Evolutionary conservation across 2,888 invertebrate genomes (phyloP), one percentile per base, ranked within the genome.

Genomic region (Alcis repandata): DNA sequence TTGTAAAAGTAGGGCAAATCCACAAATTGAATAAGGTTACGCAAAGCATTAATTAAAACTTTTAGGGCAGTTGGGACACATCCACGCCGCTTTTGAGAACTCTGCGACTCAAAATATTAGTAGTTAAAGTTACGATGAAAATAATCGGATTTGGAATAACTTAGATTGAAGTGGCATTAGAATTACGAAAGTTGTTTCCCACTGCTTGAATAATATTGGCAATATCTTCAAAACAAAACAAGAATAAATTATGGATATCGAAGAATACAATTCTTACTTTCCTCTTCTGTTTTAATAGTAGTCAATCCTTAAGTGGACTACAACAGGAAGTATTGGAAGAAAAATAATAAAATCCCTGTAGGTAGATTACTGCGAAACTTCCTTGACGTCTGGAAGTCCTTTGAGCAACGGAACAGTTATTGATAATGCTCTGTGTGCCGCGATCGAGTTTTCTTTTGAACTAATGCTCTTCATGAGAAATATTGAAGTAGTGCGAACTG

Each of bases 31-130:
- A 45, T 43, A 45, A 56, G 56, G 56, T 56, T 43, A 56, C 56
- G 36, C 45, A 67, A 70, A 69, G 63, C 67, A 64, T 73, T 73
- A 66, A 73, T 71, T 71, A 73, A 73, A 70, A 70, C 68, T 73
- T 73, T 71, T 46, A 60, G 67, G 66, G 57, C 66, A 63, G 63
- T 68, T 51, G 59, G 65, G 64, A 48, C 48, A n/a, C 22, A 40
- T 52, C 13, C 8, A 48, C 17, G n/a, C 11, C 13, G 56, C 19
- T 56, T 20, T 43, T 36, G 32, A 45, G 32, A 43, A 19, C 19
- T 41, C n/a, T 27, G 32, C 19, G 17, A 45, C 3, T 33, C 10
- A 36, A 36, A 56, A 45, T 45, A 56, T 36, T 45, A 17, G 17
- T 22, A 13, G 27, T 40, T 20, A 6, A 40, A 53, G 15, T 38